Evolutionary conservation across 2,113 vertebrate genomes (phyloP), one percentile per base, ranked within the genome.

Genomic region (Pelusios castaneus): DNA sequence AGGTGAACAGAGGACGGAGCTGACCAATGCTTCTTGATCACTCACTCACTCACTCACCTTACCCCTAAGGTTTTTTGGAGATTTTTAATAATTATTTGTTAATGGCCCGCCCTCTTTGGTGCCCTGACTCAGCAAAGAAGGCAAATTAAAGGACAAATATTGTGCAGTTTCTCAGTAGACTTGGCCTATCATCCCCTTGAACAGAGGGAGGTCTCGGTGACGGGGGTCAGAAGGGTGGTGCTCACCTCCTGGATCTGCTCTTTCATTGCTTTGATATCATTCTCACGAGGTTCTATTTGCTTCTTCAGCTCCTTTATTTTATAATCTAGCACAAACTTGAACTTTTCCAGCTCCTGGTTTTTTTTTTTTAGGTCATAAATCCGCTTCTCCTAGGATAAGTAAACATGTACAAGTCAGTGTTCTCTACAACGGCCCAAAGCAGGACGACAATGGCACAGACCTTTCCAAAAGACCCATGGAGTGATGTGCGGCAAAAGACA

Each of bases 241-340:
- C 97, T 98, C 83, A 99, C 99, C 98, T 98, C 98, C 67, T 70
- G 82, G 58, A 99, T 99, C 95, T 97, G 98, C 77, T 99, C 98
- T 94, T 98, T 99, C 98, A 98, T 99, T 93, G 82, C 96, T 47
- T 96, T 98, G 89, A 99, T 98, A 77, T 99, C 98, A 1, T 98
- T 98, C 93, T 99, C 98, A 67, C 98, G 98, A 25, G 98, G 98
- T 89, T 98, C 98, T 45, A 97, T 98, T 96, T 98, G 98, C 79
- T 98, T 99, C 95, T 98, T 98, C 87, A 99, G 95, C 25, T 99
- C 99, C 25, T 98, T 98, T 94, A 98, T 97, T 97, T 98, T 99
- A 95, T 98, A 98, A 95, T 98, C 98, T 9, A 99, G 97, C 81
- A 99, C 97, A 96, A 99, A 99, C 94, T 98, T 99, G 91, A 99